phyloP scores from a whole-genome alignment of 1,140 invertebrate genomes.

The Drosophila eugracilis region DNA sequence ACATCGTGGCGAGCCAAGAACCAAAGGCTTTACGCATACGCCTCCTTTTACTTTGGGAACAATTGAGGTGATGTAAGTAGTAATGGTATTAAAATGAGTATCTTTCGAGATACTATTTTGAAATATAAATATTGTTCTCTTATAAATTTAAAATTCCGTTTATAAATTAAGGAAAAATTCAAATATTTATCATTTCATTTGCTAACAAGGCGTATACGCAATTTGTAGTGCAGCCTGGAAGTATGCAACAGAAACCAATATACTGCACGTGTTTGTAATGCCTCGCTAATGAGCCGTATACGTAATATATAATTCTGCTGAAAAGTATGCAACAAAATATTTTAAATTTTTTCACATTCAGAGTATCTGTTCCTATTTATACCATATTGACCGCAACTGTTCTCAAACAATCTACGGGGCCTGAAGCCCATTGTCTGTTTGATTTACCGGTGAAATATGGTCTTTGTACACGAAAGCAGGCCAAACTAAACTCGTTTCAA shows the following conservation, averaged over 20 bases:
- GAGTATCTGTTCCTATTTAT: not conserved
- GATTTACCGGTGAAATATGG: slow-evolving; percentile 75
- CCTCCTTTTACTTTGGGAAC: slow-evolving; percentile 20
- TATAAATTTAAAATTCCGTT: too few relatives aligned
- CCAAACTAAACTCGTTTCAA: slow-evolving; percentile 24
- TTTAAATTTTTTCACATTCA: not conserved
- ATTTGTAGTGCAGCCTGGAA: not conserved
- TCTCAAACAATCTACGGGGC: slow-evolving; percentile 11
- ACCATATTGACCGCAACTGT: slow-evolving; percentile 15
- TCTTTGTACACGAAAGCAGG: slow-evolving; percentile 57
- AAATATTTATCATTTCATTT: too few relatives aligned
- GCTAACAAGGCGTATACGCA: too few relatives aligned
- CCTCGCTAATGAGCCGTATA: not conserved
- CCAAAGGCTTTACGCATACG: slow-evolving; percentile 41
- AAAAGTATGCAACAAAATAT: not conserved
- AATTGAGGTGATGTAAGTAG: slow-evolving; percentile 9
- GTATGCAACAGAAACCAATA: not conserved
- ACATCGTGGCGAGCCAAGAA: slow-evolving; percentile 41
- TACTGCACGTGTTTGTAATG: not conserved
- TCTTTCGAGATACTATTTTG: too few relatives aligned
- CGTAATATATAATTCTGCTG: not conserved
- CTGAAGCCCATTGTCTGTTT: slow-evolving; percentile 63
- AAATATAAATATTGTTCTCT: too few relatives aligned
- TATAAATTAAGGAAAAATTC: too few relatives aligned
- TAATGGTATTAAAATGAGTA: too few relatives aligned